Evolutionary conservation across 2,888 invertebrate species (phyloP), one percentile per base, ranked within the genome.

Genomic region (Enchytraeus crypticus): DNA sequence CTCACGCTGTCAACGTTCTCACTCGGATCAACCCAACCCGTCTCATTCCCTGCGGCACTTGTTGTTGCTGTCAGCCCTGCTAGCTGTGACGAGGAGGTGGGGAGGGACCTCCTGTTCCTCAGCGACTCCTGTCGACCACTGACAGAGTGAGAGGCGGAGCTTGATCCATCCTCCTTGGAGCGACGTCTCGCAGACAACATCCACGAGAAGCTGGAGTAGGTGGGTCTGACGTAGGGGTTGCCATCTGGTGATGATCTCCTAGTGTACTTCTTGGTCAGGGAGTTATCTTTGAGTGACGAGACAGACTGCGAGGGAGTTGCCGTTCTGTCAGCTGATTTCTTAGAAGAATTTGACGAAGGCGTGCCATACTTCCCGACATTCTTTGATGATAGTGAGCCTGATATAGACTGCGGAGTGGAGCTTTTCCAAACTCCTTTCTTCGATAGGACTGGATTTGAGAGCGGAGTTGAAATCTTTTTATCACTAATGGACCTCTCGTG

Each of bases 241-340:
- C 53, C 61, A 5, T 21, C 5, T 5, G 46, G 53, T 93, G 83
- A 77, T 96, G 38, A 38, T 18, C 18, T 38, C 11, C 38, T 8
- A 38, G 18, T 18, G 8, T 8, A 38, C 18, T 38, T 38, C n/a
- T n/a, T n/a, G n/a, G n/a, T n/a, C n/a, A n/a, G n/a, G 8, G 38
- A 38, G 8, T 38, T 38, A 38, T 14, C 18, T 38, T 38, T 38
- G 18, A 14, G 11, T 14, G 38, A 38, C 38, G 38, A 38, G 8
- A 14, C 11, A 8, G 38, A 14, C 8, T 14, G 38, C 8, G 38
- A 38, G 11, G 38, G 8, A 38, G 38, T 38, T 8, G 11, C 18
- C 11, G 18, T 38, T 18, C 18, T 38, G 11, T 38, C 18, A 14
- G 18, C 8, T 18, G 8, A 18, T 38, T 38, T 38, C 38, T 38